phyloP scores from a whole-genome alignment of 53 echinoderm and acorn worm genomes.

The Echinometra lucunter region DNA sequence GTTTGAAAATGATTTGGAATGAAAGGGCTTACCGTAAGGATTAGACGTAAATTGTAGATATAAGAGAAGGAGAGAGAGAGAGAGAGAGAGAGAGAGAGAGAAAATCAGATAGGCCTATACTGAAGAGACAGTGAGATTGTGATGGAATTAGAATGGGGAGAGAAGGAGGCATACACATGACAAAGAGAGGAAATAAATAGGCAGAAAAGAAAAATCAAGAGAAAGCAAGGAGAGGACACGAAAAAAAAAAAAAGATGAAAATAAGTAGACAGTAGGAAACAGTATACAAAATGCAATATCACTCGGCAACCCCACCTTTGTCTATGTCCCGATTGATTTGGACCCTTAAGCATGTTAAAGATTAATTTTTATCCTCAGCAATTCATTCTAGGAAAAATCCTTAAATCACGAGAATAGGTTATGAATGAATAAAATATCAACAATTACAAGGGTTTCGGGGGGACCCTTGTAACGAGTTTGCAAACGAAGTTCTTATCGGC shows the following conservation, averaged over 20 bases:
- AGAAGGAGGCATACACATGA: too few relatives aligned
- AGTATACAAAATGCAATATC: background rate
- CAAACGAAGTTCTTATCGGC: background rate
- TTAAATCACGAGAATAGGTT: background rate
- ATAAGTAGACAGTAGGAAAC: background rate
- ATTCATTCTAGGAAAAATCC: background rate
- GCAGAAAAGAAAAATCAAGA: too few relatives aligned
- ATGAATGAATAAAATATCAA: background rate
- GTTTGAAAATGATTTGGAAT: too few relatives aligned
- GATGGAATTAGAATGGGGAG: too few relatives aligned
- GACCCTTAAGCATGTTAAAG: slow-evolving; percentile 17
- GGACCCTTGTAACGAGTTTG: background rate
- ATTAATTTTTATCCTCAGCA: background rate
- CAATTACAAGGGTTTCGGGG: too few relatives aligned
- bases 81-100: background rate
- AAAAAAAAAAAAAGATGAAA: background rate
- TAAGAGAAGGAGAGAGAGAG: too few relatives aligned
- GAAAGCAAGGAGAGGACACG: background rate
- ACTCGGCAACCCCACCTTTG: background rate
- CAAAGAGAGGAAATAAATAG: too few relatives aligned
- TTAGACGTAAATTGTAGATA: too few relatives aligned
- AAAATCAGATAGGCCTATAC: too few relatives aligned
- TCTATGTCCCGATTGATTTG: background rate
- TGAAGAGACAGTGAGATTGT: too few relatives aligned
- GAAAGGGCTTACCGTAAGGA: too few relatives aligned